These are phyloP conservation scores for Anarsia innoxiella DNA, from an alignment of 2,888 invertebrate genomes.

Conservation along the genomic window DNA sequence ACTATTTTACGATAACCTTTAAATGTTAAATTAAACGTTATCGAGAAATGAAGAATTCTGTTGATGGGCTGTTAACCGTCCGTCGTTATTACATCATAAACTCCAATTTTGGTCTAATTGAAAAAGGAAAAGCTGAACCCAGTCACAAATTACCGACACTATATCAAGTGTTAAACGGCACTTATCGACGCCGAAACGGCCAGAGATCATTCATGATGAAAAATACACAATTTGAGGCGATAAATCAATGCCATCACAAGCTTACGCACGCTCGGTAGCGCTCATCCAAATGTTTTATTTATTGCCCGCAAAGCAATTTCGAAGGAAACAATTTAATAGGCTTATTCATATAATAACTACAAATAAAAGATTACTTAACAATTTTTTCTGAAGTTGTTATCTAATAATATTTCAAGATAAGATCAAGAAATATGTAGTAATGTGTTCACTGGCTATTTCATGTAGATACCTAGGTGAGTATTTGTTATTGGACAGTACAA, in stretches of 20 bases:
- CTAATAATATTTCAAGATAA: no score
- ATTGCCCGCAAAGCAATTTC: conserved; percentile 53
- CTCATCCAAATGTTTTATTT: conserved; percentile 50
- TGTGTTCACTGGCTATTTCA: no score
- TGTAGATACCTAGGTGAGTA: no score
- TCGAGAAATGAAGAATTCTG: conserved; percentile 31
- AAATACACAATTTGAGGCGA: conserved; percentile 72
- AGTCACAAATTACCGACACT: conserved; percentile 71
- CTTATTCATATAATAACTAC: no score
- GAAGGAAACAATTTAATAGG: conserved; percentile 48
- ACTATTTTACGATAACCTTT: conserved; percentile 29
- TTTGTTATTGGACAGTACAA: conserved; percentile 7
- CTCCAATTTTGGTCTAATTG: conserved; percentile 67
- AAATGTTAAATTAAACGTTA: conserved; percentile 37
- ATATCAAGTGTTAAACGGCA: conserved; percentile 74
- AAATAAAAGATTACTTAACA: no score
- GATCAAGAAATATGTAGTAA: no score
- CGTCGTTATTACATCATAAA: conserved; percentile 51
- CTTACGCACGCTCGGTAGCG: conserved; percentile 44
- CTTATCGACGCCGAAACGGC: conserved; percentile 67
- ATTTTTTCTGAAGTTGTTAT: no score
- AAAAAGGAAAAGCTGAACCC: conserved; percentile 63
- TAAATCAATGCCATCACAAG: conserved; percentile 59
- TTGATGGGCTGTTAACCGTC: conserved; percentile 39
- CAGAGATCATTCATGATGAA: conserved; percentile 61